Conservation (phyloP, 2,113 vertebrate species). For the Eurypyga helias region DNA sequence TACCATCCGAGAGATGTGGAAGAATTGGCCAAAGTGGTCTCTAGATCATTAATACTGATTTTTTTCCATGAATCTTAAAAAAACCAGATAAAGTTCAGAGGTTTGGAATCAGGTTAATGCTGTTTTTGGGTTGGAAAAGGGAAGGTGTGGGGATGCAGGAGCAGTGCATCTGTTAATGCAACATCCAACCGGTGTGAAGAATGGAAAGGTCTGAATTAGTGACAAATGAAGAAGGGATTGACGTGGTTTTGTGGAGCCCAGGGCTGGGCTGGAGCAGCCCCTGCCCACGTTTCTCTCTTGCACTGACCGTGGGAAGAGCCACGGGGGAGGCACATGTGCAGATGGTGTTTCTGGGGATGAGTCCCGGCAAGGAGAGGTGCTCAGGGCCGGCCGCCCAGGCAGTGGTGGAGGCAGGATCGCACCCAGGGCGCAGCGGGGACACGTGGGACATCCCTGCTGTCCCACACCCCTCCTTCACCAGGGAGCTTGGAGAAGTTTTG, state of each 20-base stretch:
- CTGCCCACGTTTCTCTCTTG: rapidly evolving
- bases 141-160: rapidly evolving
- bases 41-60: not conserved
- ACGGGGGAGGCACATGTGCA: rapidly evolving
- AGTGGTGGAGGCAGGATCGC: not conserved
- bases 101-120: rapidly evolving
- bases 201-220: rapidly evolving
- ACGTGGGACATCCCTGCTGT: rapidly evolving
- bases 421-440: not conserved
- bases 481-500: not conserved
- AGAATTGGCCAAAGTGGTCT: not conserved
- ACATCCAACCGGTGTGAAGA: not conserved
- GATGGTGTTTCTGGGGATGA: not conserved
- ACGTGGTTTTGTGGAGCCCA: rapidly evolving
- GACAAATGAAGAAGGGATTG: not conserved
- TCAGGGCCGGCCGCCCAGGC: rapidly evolving
- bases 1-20: not conserved
- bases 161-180: rapidly evolving
- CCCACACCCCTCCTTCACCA: rapidly evolving
- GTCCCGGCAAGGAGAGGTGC: not conserved
- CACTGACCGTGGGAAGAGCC: rapidly evolving
- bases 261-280: not conserved
- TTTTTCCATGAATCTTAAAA: not conserved
- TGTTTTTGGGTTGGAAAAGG: not conserved
- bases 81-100: not conserved